phyloP scores from a whole-genome alignment of 2,113 vertebrate species.

The Oreocharis arfaki region DNA sequence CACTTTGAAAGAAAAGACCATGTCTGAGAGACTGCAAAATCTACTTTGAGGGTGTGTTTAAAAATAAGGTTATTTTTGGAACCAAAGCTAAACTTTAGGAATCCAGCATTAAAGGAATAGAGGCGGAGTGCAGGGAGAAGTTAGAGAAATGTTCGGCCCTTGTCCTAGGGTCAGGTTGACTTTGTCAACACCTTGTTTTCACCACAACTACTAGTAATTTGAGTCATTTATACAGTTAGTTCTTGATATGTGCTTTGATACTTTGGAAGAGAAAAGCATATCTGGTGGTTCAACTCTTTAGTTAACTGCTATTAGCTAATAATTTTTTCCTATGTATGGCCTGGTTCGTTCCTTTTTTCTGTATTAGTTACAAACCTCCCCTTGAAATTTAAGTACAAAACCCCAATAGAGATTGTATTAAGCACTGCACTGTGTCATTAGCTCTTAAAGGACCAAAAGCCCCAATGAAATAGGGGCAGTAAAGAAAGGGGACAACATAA shows the following conservation, averaged over 20 bases:
- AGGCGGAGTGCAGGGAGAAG: not conserved
- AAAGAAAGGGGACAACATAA: not conserved
- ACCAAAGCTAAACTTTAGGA: not conserved
- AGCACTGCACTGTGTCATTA: not conserved
- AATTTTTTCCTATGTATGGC: not conserved
- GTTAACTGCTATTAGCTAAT: not conserved
- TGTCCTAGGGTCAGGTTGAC: not conserved
- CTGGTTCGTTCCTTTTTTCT: not conserved
- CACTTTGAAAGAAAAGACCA: not conserved
- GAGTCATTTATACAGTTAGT: not conserved
- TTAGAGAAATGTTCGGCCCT: not conserved
- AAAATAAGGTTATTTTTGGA: not conserved
- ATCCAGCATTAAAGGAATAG: not conserved
- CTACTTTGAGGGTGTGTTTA: not conserved
- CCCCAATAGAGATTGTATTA: not conserved
- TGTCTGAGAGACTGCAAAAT: not conserved
- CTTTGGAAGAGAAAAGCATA: not conserved
- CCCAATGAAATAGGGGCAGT: not conserved
- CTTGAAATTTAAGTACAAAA: not conserved
- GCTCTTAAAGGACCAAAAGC: not conserved
- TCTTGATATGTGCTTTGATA: not conserved
- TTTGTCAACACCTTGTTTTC: not conserved
- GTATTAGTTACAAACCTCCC: not conserved
- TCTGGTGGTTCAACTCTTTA: not conserved
- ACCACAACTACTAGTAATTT: not conserved